A percentile compares a stretch with the other conserved stretches of the same genome.
phyloP scores from a whole-genome alignment of 2,113 vertebrate genomes.

The Dascyllus trimaculatus region DNA sequence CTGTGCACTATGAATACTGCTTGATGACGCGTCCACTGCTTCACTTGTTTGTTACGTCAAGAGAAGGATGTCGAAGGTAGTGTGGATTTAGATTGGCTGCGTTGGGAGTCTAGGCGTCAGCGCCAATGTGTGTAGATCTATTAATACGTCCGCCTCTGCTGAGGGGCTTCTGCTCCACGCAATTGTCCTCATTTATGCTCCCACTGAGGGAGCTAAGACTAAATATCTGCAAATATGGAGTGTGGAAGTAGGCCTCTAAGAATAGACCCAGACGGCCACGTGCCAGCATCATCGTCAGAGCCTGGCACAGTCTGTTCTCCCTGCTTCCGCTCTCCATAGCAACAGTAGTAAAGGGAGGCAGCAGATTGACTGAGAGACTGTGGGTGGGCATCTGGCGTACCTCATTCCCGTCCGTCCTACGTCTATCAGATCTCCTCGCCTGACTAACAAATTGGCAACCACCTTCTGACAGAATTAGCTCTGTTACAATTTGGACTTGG shows the following conservation, averaged over 20 bases:
- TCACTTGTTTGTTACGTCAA: slow-evolving; percentile 49
- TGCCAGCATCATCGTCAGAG: slow-evolving; percentile 75
- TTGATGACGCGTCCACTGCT: slow-evolving; percentile 49
- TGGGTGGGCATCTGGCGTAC: slow-evolving; percentile 74
- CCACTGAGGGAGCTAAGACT: slow-evolving; percentile 42
- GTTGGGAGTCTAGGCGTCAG: slow-evolving; percentile 39
- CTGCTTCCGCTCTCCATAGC: slow-evolving; percentile 73
- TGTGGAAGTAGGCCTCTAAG: slow-evolving; percentile 71
- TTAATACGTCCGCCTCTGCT: slow-evolving; percentile 65
- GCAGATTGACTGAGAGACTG: slow-evolving; percentile 82
- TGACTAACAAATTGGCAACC: slow-evolving; percentile 58
- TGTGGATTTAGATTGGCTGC: slow-evolving; percentile 51
- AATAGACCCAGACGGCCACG: slow-evolving; percentile 79
- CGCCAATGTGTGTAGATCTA: slow-evolving; percentile 65
- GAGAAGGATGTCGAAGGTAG: slow-evolving; percentile 30
- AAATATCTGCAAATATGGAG: slow-evolving; percentile 78
- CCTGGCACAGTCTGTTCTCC: slow-evolving; percentile 72
- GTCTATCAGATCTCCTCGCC: slow-evolving; percentile 62
- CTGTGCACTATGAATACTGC: slow-evolving; percentile 1
- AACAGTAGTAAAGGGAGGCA: slow-evolving; percentile 77
- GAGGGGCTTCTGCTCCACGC: slow-evolving; percentile 69
- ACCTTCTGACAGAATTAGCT: slow-evolving; percentile 29
- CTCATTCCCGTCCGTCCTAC: slow-evolving; percentile 56
- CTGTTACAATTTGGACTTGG: slow-evolving; percentile 30
- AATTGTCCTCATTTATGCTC: slow-evolving; percentile 48